A percentile compares a stretch with the other conserved stretches of the same genome.
These are phyloP conservation scores for Rhabdomys pumilio DNA, from an alignment of 2,797 vertebrate species.

Conservation along the genomic window DNA sequence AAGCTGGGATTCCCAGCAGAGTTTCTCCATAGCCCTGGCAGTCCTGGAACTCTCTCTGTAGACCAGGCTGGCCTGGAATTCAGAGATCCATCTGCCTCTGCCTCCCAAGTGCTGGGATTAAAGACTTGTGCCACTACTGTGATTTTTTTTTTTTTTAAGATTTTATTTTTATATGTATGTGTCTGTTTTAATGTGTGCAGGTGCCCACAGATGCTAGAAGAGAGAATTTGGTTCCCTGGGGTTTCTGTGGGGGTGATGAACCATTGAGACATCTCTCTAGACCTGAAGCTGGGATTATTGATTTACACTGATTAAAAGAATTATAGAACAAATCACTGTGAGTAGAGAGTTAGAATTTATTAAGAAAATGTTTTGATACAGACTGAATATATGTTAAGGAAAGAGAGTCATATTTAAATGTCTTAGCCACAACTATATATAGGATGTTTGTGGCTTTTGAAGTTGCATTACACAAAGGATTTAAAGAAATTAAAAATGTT, in stretches of 20 bases:
- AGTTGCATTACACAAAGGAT: not conserved
- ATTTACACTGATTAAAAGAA: not conserved
- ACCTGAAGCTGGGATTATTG: not conserved
- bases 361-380: not conserved
- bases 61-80: not conserved
- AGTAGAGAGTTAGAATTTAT: not conserved
- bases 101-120: not conserved
- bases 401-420: not conserved
- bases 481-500: not conserved
- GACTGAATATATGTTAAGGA: not conserved
- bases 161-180: not conserved
- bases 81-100: not conserved
- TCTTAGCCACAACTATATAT: not conserved
- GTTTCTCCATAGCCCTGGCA: not conserved
- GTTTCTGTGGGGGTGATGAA: not conserved
- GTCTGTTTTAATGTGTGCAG: not conserved
- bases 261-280: not conserved
- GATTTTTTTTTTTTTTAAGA: not conserved
- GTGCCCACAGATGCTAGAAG: not conserved
- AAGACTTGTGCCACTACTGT: not conserved
- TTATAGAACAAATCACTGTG: not conserved
- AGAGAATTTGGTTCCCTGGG: not conserved
- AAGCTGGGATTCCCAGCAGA: not conserved
- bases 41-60: not conserved
- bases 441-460: not conserved